Evolutionary conservation across 1,140 invertebrate species (phyloP).

Genomic region (Holotrichia oblita): DNA sequence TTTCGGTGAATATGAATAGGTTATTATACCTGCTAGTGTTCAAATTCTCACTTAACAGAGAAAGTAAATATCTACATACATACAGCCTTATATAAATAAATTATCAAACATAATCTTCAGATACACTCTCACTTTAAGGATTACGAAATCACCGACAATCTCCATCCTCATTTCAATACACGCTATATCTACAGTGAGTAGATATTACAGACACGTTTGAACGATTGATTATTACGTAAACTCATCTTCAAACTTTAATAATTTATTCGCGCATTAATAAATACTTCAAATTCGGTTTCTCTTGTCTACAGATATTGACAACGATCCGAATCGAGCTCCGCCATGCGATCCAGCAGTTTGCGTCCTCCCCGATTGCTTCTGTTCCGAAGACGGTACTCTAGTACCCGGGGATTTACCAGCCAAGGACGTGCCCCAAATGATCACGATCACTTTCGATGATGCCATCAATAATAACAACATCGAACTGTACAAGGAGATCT

Average conservation of each 20-base stretch:
- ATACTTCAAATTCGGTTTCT: background rate
- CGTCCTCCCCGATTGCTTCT: conserved; percentile 94
- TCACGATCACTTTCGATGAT: conserved; percentile 96
- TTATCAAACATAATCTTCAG: background rate
- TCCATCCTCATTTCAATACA: background rate
- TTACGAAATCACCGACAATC: background rate
- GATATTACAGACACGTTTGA: background rate
- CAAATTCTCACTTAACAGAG: background rate
- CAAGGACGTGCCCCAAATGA: conserved; percentile 93
- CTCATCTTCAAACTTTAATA: conserved; percentile 2
- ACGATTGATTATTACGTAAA: background rate
- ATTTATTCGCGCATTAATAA: no score
- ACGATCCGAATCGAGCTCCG: conserved; percentile 92
- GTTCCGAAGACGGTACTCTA: conserved; percentile 88
- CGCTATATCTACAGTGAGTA: background rate
- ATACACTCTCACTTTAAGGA: background rate
- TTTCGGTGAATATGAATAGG: no score
- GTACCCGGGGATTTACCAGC: conserved; percentile 84
- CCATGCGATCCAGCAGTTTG: conserved; percentile 90
- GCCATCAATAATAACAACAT: conserved; percentile 98
- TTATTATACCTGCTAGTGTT: no score
- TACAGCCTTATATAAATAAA: background rate
- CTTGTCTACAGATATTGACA: conserved; percentile 82
- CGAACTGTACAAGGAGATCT: conserved; percentile 93
- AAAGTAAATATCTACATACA: background rate